phyloP scores from a whole-genome alignment of 2,888 invertebrate genomes.

The Pherbina coryleti region DNA sequence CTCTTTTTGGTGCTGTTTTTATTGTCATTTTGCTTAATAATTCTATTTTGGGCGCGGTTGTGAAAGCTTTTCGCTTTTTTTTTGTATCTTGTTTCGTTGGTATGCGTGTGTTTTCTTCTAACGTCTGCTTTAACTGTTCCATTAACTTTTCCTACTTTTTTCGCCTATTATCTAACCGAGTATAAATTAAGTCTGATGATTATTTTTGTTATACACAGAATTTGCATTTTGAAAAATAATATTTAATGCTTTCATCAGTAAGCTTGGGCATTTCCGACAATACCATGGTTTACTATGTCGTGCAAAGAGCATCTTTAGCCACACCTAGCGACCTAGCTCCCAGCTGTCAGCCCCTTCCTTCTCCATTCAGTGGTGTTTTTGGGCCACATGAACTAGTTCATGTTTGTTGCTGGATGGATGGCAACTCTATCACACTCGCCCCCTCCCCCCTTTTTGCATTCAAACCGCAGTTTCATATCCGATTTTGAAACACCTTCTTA shows the following conservation, averaged over 20 bases:
- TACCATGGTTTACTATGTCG: no score
- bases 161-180: neutral
- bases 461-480: conserved; percentile 5
- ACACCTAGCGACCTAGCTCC: no score
- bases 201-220: no score
- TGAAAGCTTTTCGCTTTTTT: neutral
- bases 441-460: neutral
- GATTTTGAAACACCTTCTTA: neutral
- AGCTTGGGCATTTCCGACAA: neutral
- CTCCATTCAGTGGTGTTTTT: no score
- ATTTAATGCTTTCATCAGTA: neutral
- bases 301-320: no score
- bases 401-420: no score
- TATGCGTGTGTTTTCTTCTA: neutral
- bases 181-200: neutral
- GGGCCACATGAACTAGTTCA: no score
- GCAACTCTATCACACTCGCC: no score
- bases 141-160: neutral
- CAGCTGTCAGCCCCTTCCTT: no score
- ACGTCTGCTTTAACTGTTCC: neutral
- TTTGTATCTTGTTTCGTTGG: neutral
- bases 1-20: neutral
- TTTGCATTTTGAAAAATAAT: neutral
- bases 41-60: conserved; percentile 28
- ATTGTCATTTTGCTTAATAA: conserved; percentile 14